A percentile compares a stretch with the other conserved stretches of the same genome.
phyloP scores from a whole-genome alignment of 2,888 invertebrate genomes.

The Sminthurides aquaticus region DNA sequence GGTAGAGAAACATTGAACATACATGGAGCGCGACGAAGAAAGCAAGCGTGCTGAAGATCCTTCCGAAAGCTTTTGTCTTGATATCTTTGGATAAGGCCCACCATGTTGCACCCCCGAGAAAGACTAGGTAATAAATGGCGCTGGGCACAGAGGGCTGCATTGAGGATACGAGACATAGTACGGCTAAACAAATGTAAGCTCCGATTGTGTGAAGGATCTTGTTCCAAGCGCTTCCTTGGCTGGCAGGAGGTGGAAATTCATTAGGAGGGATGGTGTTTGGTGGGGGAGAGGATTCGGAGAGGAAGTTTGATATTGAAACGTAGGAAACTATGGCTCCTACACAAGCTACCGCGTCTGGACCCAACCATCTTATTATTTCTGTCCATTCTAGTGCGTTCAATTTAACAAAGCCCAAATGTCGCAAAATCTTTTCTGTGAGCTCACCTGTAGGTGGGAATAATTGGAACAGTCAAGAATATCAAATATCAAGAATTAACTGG shows the following conservation, averaged over 20 bases:
- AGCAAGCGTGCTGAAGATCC: constrained; percentile 62
- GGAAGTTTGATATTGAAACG: constrained; percentile 41
- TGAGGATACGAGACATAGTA: constrained; percentile 56
- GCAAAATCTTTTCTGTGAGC: constrained; percentile 56
- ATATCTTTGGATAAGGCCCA: constrained; percentile 76
- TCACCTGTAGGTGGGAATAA: constrained; percentile 47
- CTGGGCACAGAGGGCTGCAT: constrained; percentile 75
- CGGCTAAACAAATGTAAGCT: constrained; percentile 23
- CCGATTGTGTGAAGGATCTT: constrained; percentile 26
- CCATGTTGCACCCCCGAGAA: constrained; percentile 75
- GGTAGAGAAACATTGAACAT: constrained; percentile 66
- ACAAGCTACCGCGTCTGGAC: constrained; percentile 62
- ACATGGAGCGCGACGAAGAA: constrained; percentile 70
- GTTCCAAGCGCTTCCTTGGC: constrained; percentile 15
- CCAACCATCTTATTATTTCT: constrained; percentile 63
- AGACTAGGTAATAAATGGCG: constrained; percentile 77
- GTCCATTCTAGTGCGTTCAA: constrained; percentile 47
- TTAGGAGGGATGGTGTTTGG: constrained; percentile 11
- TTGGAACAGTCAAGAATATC: neutral
- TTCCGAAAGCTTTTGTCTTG: constrained; percentile 63
- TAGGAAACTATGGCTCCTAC: constrained; percentile 47
- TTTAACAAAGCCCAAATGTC: constrained; percentile 63
- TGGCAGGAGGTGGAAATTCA: neutral
- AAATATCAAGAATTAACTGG: neutral
- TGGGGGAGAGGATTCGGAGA: constrained; percentile 13